A percentile compares a stretch with the other conserved stretches of the same genome.
These are phyloP conservation scores for Periophthalmus magnuspinnatus DNA, from an alignment of 2,797 vertebrate species.

Conservation along the genomic window DNA sequence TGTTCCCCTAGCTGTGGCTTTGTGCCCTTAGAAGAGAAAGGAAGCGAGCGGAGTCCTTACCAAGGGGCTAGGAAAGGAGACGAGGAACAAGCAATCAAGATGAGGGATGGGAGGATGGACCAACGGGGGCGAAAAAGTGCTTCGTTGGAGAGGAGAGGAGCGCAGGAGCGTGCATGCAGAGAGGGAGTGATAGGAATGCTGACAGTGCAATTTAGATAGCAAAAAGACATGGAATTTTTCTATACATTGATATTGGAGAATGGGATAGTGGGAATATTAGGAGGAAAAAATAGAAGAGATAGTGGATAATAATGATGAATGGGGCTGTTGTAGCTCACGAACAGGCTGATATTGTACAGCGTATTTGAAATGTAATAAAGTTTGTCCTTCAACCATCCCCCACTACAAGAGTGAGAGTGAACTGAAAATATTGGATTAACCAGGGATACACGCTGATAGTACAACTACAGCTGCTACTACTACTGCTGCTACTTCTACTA, in stretches of 20 bases:
- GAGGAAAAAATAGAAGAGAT: background rate
- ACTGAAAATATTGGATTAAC: background rate
- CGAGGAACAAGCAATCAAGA: constrained; percentile 27
- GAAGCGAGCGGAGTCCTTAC: constrained; percentile 27
- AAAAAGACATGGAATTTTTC: constrained; percentile 49
- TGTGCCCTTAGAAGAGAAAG: constrained; percentile 42
- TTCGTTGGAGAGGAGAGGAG: constrained; percentile 44
- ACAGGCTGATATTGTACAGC: background rate
- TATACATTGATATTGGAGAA: background rate
- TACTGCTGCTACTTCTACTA: no score
- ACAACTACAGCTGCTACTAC: no score
- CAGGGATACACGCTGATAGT: background rate
- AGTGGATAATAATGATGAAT: background rate
- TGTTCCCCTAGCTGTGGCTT: constrained; percentile 55
- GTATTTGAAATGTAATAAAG: constrained; percentile 4
- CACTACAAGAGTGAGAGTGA: background rate
- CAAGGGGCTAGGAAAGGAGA: constrained; percentile 15
- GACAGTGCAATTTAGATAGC: constrained; percentile 69
- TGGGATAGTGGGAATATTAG: background rate
- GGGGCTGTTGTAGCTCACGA: background rate
- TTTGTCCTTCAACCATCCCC: constrained; percentile 8
- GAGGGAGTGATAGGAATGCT: constrained; percentile 50
- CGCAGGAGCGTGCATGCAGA: background rate
- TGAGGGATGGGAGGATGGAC: constrained; percentile 34
- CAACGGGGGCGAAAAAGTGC: constrained; percentile 46